phyloP scores from a whole-genome alignment of 2,888 invertebrate genomes.

The Leptinotarsa rubiginosa region DNA sequence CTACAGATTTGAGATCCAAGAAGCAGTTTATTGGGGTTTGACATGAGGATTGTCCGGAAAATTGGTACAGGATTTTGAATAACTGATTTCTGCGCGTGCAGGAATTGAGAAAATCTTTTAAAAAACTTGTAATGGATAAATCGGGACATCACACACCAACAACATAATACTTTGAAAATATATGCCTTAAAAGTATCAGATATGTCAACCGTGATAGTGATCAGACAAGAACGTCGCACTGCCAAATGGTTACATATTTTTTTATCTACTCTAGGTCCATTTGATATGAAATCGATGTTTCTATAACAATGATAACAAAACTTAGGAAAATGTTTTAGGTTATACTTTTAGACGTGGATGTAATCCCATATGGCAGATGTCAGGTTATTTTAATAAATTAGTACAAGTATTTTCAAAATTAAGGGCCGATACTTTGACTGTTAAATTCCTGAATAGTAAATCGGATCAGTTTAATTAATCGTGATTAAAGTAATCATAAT shows the following conservation, averaged over 20 bases:
- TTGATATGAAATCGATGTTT: background rate
- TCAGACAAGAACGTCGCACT: background rate
- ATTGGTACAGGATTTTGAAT: slow-evolving; percentile 2
- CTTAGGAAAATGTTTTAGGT: background rate
- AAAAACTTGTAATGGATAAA: slow-evolving; percentile 20
- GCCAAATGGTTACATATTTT: background rate
- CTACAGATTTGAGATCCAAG: slow-evolving; percentile 30
- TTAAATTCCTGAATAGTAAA: no score
- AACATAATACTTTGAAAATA: slow-evolving; percentile 9
- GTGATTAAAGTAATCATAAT: no score
- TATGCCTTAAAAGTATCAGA: background rate
- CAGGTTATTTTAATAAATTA: no score
- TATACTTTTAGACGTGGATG: background rate
- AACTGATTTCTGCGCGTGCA: background rate
- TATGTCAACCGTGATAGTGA: slow-evolving; percentile 1
- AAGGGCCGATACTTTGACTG: no score
- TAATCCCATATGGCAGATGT: background rate
- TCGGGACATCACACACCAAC: slow-evolving; percentile 25
- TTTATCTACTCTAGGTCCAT: background rate
- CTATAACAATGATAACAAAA: slow-evolving; percentile 1
- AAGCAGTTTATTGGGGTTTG: slow-evolving; percentile 15
- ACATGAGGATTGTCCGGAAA: slow-evolving; percentile 1
- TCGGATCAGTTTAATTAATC: no score
- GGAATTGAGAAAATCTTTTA: slow-evolving; percentile 10
- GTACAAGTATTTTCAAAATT: no score